Percentiles rank a stretch among this genome's conserved stretches.
phyloP scores from a whole-genome alignment of 2,797 vertebrate genomes.

The Epinephelus awoara region DNA sequence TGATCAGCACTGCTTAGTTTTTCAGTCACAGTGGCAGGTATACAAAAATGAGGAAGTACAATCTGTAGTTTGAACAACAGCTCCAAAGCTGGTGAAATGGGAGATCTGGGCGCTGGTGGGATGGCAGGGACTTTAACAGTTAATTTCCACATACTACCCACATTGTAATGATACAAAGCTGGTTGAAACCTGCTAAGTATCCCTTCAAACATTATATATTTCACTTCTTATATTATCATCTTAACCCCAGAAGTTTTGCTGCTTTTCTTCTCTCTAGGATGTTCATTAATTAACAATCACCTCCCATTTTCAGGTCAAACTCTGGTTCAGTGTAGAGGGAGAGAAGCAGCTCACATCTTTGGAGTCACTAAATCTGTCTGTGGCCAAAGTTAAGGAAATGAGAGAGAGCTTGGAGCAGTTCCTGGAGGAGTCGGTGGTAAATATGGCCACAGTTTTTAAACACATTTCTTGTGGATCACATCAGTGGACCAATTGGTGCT shows the following conservation, averaged over 20 bases:
- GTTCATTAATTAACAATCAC: background rate
- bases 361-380: slow-evolving; percentile 78
- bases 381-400: slow-evolving; percentile 77
- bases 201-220: background rate
- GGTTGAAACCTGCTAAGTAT: too few relatives aligned
- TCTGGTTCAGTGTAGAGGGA: slow-evolving; percentile 85
- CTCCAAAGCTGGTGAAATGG: too few relatives aligned
- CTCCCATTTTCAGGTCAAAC: slow-evolving; percentile 80
- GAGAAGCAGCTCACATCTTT: slow-evolving; percentile 81
- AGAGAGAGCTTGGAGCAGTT: slow-evolving; percentile 80
- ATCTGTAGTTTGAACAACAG: too few relatives aligned
- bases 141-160: too few relatives aligned
- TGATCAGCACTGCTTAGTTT: too few relatives aligned
- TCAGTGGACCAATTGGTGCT: background rate
- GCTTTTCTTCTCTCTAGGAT: background rate
- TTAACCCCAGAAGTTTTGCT: background rate
- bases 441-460: background rate
- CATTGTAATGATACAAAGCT: too few relatives aligned
- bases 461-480: background rate
- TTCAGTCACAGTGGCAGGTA: too few relatives aligned
- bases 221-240: background rate
- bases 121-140: too few relatives aligned
- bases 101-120: too few relatives aligned
- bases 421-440: slow-evolving; percentile 82
- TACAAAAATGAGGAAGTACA: too few relatives aligned